These are phyloP conservation scores for Artemia sinica DNA, from an alignment of 2,888 invertebrate species.

Conservation along the genomic window DNA sequence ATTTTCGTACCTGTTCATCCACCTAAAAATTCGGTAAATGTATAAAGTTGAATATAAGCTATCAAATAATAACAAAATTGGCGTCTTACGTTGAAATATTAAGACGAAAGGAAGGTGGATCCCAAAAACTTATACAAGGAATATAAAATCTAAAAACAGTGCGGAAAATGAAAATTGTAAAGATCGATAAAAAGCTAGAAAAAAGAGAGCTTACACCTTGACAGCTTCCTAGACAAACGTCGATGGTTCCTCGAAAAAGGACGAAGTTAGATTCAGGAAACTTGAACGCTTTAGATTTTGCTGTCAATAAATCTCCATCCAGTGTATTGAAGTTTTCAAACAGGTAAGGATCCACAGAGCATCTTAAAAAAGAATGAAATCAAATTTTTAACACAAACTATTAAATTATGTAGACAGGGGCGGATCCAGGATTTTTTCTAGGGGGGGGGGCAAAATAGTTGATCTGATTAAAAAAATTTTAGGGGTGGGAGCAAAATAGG, in stretches of 20 bases:
- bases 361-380: constrained; percentile 35
- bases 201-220: constrained; percentile 48
- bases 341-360: constrained; percentile 74
- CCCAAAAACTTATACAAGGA: constrained; percentile 11
- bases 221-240: constrained; percentile 74
- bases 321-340: constrained; percentile 79
- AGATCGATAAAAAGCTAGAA: background rate
- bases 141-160: constrained; percentile 11
- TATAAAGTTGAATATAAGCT: no score
- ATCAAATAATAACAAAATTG: background rate
- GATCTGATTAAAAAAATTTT: no score
- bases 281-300: constrained; percentile 81
- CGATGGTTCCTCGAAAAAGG: constrained; percentile 76
- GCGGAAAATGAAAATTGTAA: background rate
- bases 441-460: no score
- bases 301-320: constrained; percentile 65
- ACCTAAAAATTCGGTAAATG: no score
- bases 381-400: no score
- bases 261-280: constrained; percentile 85
- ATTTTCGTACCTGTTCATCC: no score
- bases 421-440: no score
- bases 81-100: background rate
- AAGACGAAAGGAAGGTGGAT: no score
- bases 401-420: no score
- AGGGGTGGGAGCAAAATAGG: no score